Evolutionary conservation across 2,797 vertebrate species (phyloP), one percentile per base, ranked within the genome.

Genomic region (Xerus rutilus): DNA sequence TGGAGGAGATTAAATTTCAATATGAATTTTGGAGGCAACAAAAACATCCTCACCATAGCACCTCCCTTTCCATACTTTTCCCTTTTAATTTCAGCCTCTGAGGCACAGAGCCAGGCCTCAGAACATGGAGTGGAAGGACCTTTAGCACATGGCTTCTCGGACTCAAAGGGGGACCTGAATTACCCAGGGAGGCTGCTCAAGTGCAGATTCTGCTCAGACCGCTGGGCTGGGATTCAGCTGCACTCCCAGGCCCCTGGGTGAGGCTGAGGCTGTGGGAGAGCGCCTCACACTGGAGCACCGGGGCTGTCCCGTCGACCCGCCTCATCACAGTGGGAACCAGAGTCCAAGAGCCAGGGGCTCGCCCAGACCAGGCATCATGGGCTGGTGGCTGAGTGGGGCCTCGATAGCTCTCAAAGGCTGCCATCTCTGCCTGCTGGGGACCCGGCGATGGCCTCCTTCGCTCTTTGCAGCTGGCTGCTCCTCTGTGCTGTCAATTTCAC

Each of bases 121-220:
- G 72, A 7, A 23, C 23, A 15, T 0, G 18, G 2, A 1, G 1
- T 4, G 1, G 17, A 43, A 69, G 52, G 35, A 5, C 5, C 30
- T 12, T 45, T 21, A 12, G 13, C 21, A 3, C 11, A 69, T 20
- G 81, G 10, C 43, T 67, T 45, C 74, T 69, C 11, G 64, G 9
- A 45, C 21, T 18, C 49, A 1, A 5, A 14, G 0, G 4, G 35
- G 28, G 2, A 1, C 39, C 0, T 2, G 9, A 11, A 2, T 49
- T 30, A 20, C 18, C 9, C 10, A 5, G 64, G 9, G 28, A n/a
- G 23, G 18, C 39, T 12, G 52, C 39, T 39, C 39, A 39, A 39
- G 39, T 39, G 30, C 59, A 25, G 1, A 14, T n/a, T 28, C n/a
- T 52, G 49, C 32, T 28, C 7, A 32, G 78, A 3, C 57, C 45